phyloP scores from a whole-genome alignment of 2,797 vertebrate species.

The Gephyroberyx darwinii region DNA sequence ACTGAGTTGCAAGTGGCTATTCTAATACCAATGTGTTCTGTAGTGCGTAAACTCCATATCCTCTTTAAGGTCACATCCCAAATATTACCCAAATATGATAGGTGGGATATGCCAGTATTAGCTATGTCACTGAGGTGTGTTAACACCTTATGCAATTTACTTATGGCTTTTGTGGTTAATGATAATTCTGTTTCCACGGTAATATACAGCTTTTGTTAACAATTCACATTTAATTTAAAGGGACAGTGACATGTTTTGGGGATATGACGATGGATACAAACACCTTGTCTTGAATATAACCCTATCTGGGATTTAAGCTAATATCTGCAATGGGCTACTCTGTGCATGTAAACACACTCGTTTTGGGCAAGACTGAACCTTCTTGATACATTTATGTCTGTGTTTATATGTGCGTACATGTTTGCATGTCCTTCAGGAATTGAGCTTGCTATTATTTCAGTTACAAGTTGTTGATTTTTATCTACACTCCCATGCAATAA shows the following conservation, averaged over 20 bases:
- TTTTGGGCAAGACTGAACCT: background rate
- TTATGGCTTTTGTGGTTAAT: background rate
- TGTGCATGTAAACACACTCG: background rate
- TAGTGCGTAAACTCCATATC: too few species aligned
- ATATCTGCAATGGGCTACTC: background rate
- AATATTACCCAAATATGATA: background rate
- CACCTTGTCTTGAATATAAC: background rate
- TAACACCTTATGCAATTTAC: background rate
- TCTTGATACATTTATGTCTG: background rate
- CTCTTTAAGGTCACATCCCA: background rate
- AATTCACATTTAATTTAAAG: background rate
- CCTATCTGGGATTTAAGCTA: background rate
- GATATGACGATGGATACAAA: background rate
- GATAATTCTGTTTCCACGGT: background rate
- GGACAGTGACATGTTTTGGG: background rate
- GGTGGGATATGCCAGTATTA: background rate
- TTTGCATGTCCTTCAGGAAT: background rate
- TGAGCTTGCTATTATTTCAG: conserved; percentile 14
- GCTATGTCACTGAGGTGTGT: background rate
- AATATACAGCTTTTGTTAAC: background rate
- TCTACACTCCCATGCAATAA: conserved; percentile 19
- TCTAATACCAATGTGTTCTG: conserved; percentile 4
- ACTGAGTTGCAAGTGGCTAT: conserved; percentile 9
- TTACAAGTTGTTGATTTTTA: conserved; percentile 27
- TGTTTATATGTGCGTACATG: background rate